Percentiles rank a stretch among this genome's conserved stretches.
Conservation (phyloP, 1,140 invertebrate species). For the Phymorhynchus buccinoides region DNA sequence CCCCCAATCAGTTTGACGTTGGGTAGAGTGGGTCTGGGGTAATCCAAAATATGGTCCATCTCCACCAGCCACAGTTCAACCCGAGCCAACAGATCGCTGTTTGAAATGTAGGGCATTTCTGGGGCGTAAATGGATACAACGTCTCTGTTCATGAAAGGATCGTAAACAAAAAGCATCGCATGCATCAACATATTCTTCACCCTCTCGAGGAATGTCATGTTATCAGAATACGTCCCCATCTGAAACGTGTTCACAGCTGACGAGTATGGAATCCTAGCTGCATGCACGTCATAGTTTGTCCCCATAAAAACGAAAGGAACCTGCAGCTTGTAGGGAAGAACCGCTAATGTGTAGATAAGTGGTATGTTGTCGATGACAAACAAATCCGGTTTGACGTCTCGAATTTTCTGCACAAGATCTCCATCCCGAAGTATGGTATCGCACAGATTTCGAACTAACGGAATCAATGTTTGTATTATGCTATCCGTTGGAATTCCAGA, state of each 20-base stretch:
- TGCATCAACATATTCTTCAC: slow-evolving; percentile 2
- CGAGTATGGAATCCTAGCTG: slow-evolving; percentile 6
- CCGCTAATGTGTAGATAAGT: not conserved
- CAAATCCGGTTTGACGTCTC: slow-evolving; percentile 24
- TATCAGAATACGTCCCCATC: not conserved
- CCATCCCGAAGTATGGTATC: not conserved
- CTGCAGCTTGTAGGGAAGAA: slow-evolving; percentile 39
- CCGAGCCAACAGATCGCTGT: slow-evolving; percentile 11
- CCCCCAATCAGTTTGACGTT: slow-evolving; percentile 55
- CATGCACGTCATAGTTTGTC: not conserved
- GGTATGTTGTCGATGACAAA: slow-evolving; percentile 23
- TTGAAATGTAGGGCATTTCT: slow-evolving; percentile 4
- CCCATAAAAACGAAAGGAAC: slow-evolving; percentile 40
- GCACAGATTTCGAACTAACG: not conserved
- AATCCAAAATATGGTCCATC: slow-evolving; percentile 52
- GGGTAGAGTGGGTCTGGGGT: slow-evolving; percentile 47
- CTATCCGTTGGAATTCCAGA: not conserved
- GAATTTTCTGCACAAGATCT: not conserved
- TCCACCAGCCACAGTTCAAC: slow-evolving; percentile 49
- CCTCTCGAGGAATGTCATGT: slow-evolving; percentile 39
- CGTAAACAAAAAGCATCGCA: not conserved
- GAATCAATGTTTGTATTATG: not conserved
- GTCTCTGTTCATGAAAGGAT: not conserved
- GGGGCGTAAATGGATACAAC: slow-evolving; percentile 30
- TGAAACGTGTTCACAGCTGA: slow-evolving; percentile 3